Conservation (phyloP, 2,888 invertebrate species). For the Drosophila anomalata region DNA sequence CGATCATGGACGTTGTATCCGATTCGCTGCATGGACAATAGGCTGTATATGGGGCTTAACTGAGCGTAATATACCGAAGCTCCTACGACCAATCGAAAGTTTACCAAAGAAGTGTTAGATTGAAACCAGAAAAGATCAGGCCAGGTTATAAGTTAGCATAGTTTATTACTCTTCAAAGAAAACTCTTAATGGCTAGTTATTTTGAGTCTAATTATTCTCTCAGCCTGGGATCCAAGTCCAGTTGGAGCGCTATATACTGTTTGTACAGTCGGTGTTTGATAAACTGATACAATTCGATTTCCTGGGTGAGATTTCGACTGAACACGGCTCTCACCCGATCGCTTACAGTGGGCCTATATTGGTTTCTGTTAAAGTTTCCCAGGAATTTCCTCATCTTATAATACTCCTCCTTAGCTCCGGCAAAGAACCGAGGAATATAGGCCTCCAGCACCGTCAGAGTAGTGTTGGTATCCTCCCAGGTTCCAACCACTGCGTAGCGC, state of each 20-base stretch:
- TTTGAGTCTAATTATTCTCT: background rate
- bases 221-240: constrained; percentile 40
- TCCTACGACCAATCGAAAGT: constrained; percentile 20
- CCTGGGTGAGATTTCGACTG: constrained; percentile 91
- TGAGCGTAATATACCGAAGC: constrained; percentile 25
- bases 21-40: constrained; percentile 52
- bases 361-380: constrained; percentile 85
- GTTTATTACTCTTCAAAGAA: constrained; percentile 48
- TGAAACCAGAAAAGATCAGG: constrained; percentile 37
- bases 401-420: constrained; percentile 89
- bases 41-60: constrained; percentile 21
- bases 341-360: constrained; percentile 91
- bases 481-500: constrained; percentile 93
- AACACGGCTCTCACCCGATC: constrained; percentile 92
- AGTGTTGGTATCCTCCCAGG: constrained; percentile 93
- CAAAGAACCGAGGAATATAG: constrained; percentile 87
- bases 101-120: constrained; percentile 28
- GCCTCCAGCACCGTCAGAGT: constrained; percentile 87
- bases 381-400: constrained; percentile 84
- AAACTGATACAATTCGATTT: constrained; percentile 95
- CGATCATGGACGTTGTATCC: constrained; percentile 58
- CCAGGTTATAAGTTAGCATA: constrained; percentile 49
- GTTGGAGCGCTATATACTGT: constrained; percentile 89
- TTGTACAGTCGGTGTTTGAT: constrained; percentile 92
- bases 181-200: constrained; percentile 34